Conservation (phyloP, 2,888 invertebrate genomes). For the Phymatocera aterrima region DNA sequence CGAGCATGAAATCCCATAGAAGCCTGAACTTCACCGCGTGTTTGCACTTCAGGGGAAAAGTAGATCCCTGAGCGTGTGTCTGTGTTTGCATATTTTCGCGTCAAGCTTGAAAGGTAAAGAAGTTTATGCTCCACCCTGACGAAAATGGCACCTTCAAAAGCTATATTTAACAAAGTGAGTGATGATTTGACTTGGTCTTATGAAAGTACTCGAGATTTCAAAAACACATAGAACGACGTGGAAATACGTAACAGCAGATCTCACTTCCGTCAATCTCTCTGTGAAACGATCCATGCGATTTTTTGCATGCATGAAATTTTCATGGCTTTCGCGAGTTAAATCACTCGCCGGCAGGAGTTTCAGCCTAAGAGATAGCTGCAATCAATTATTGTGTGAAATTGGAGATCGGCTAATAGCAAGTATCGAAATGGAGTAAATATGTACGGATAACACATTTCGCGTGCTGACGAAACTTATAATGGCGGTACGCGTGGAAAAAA, state of each 20-base stretch:
- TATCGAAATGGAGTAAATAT: no score
- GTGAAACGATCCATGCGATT: no score
- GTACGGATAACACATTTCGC: not conserved
- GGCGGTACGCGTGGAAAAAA: not conserved
- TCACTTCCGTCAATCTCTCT: not conserved
- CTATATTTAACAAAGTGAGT: not conserved
- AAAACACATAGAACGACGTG: not conserved
- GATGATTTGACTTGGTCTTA: not conserved
- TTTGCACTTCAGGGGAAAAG: constrained; percentile 30
- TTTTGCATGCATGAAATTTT: no score
- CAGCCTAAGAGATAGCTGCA: no score
- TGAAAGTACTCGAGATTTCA: not conserved
- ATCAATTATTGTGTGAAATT: no score
- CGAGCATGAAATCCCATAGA: not conserved
- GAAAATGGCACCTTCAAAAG: not conserved
- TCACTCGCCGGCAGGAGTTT: no score
- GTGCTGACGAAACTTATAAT: not conserved
- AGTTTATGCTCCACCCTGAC: not conserved
- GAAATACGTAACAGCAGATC: not conserved
- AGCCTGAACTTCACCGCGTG: constrained; percentile 4
- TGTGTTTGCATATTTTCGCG: constrained; percentile 30
- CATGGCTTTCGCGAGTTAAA: no score
- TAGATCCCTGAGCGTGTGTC: constrained; percentile 1
- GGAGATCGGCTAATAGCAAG: no score
- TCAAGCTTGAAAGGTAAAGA: constrained; percentile 16